Base-by-base conservation (phyloP, 2,113 vertebrate genomes). In the Oreotragus oreotragus region DNA sequence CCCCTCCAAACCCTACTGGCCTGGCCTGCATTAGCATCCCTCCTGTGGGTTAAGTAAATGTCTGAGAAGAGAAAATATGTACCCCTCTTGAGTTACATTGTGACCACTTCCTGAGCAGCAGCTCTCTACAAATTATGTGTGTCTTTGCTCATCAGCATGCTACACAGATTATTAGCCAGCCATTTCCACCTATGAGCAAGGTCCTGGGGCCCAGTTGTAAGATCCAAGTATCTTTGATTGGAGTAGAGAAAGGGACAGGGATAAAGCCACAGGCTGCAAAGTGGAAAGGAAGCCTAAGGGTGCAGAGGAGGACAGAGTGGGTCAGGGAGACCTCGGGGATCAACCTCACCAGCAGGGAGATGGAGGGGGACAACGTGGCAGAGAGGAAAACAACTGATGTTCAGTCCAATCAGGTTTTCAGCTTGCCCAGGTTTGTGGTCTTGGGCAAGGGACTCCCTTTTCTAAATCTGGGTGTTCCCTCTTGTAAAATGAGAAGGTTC, bases 1-100 rank as follows among this genome's bases (percentile, higher is more conserved):
- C 45, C 77, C 51, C 49, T 64, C 7, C 27, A 92, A 73, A 80
- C 14, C 27, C 76, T 19, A 7, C 9, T 51, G 47, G 17, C 76
- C 64, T 55, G 28, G 33, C 43, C 49, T 36, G 80, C 12, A 55
- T 60, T 53, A 76, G 23, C 86, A 81, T 84, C 11, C 6, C 39
- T 73, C 91, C 30, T 96, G 51, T 80, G 88, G n/a, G 70, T 90
- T 92, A 87, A 95, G 73, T 55, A 27, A 95, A 58, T 66, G n/a
- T 53, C 80, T 84, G 47, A 10, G 33, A 86, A 84, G 47, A 77
- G 58, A 90, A 90, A 85, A 79, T 58, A 21, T 43, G 25, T 12
- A 79, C 45, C 53, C 30, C 30, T 84, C 28, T 39, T 49, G 13
- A 64, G 66, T 79, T 53, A 58, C 11, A 49, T 30, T 30, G 64